A percentile compares a stretch with the other conserved stretches of the same genome.
Evolutionary conservation across 2,113 vertebrate species (phyloP).

Genomic region (Cephalopterus ornatus): DNA sequence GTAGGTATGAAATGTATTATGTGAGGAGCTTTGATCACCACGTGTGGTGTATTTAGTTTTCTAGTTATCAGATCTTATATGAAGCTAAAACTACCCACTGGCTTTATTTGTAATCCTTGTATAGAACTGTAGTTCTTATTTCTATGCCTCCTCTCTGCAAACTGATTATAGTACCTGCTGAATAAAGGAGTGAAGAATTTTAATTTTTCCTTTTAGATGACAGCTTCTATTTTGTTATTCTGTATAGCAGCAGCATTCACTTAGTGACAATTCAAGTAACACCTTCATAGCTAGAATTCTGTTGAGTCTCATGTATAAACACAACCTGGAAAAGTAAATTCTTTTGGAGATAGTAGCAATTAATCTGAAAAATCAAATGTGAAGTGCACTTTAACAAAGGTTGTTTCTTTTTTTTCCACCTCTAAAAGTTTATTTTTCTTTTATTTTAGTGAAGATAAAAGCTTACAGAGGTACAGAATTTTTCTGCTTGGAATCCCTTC

Average conservation of each 20-base stretch:
- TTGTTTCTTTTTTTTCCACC: background rate
- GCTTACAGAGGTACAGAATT: background rate
- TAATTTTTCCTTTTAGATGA: background rate
- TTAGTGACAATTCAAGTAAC: background rate
- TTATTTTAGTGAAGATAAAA: background rate
- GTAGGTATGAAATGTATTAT: background rate
- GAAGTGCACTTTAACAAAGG: background rate
- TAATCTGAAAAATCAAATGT: background rate
- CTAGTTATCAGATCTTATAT: background rate
- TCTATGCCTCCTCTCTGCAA: background rate
- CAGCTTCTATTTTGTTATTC: background rate
- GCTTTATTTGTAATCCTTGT: slow-evolving; percentile 45
- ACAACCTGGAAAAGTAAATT: background rate
- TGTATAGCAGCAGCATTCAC: background rate
- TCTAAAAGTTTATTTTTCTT: background rate
- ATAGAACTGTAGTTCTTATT: slow-evolving; percentile 33
- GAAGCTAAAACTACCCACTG: slow-evolving; percentile 55
- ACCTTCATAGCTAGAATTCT: background rate
- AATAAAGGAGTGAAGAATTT: slow-evolving; percentile 2
- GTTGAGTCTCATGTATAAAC: background rate
- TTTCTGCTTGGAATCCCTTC: background rate
- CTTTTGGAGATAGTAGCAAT: background rate
- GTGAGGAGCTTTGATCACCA: slow-evolving; percentile 57
- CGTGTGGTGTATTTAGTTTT: slow-evolving; percentile 20
- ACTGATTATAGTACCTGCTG: background rate